phyloP scores from a whole-genome alignment of 2,888 invertebrate species.

The Tupiocoris notatus region DNA sequence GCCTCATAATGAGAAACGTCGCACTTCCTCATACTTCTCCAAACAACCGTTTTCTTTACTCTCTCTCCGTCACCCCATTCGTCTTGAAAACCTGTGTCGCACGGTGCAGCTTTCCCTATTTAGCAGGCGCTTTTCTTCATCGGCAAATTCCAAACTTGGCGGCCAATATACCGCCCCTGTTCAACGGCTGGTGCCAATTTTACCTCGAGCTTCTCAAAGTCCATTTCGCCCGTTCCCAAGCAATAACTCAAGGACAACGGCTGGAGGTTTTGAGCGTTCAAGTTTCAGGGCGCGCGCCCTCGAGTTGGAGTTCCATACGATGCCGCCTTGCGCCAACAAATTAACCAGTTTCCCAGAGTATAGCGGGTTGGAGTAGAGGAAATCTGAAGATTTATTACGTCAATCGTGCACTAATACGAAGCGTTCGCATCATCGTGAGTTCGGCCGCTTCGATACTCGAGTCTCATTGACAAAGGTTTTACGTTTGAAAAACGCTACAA shows the following conservation, averaged over 20 bases:
- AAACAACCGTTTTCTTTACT: too few relatives aligned
- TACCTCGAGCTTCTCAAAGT: conserved; percentile 10
- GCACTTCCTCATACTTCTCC: too few relatives aligned
- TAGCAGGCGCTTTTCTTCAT: background rate
- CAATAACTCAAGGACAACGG: conserved; percentile 34
- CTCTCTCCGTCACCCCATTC: background rate
- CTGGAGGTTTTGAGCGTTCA: conserved; percentile 26
- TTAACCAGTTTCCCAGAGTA: conserved; percentile 15
- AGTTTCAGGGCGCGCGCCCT: background rate
- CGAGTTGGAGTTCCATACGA: conserved; percentile 2
- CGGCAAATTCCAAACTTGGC: conserved; percentile 32
- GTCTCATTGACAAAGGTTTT: too few relatives aligned
- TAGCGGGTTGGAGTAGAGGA: too few relatives aligned
- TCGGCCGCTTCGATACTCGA: too few relatives aligned
- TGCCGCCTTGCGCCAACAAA: conserved; percentile 19
- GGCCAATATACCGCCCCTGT: conserved; percentile 23
- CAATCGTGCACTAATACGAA: background rate
- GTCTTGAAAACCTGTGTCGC: background rate
- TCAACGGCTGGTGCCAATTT: conserved; percentile 35
- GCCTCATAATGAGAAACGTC: too few relatives aligned
- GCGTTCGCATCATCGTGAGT: too few relatives aligned
- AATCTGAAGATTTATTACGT: background rate
- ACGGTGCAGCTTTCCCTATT: background rate
- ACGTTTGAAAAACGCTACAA: too few relatives aligned
- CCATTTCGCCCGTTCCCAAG: conserved; percentile 1